Conservation (phyloP, 2,888 invertebrate genomes). For the Drosophila helvetica region DNA sequence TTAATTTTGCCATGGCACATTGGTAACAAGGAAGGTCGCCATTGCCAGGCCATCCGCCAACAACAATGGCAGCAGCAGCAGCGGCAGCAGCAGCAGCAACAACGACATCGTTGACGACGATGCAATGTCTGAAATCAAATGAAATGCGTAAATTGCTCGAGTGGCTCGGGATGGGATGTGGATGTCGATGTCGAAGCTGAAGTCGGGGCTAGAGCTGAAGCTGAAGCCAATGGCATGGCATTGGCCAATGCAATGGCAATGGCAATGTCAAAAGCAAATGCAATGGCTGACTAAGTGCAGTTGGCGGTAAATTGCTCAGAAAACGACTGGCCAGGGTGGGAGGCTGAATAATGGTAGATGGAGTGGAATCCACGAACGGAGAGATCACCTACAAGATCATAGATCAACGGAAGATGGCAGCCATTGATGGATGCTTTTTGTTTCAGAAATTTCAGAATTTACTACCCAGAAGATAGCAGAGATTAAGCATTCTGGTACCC, state of each 20-base stretch:
- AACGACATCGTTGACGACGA: conserved; percentile 13
- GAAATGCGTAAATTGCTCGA: conserved; percentile 72
- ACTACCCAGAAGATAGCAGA: background rate
- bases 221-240: conserved; percentile 24
- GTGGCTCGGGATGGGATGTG: conserved; percentile 24
- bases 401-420: too few relatives aligned
- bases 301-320: conserved; percentile 17
- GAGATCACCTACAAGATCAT: conserved; percentile 28
- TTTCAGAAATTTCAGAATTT: conserved; percentile 20
- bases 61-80: conserved; percentile 32
- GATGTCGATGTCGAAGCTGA: background rate
- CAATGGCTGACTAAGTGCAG: conserved; percentile 48
- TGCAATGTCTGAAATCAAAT: conserved; percentile 61
- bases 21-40: conserved; percentile 69
- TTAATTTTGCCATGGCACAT: conserved; percentile 75
- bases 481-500: background rate
- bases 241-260: conserved; percentile 47
- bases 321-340: background rate
- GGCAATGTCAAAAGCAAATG: conserved; percentile 33
- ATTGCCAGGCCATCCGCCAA: conserved; percentile 16
- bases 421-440: conserved; percentile 27
- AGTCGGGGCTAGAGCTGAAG: background rate
- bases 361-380: too few relatives aligned
- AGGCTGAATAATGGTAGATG: conserved; percentile 8
- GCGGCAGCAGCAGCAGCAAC: background rate